These are phyloP conservation scores for Chloroceryle amazona DNA, from an alignment of 2,797 vertebrate species.

Conservation along the genomic window DNA sequence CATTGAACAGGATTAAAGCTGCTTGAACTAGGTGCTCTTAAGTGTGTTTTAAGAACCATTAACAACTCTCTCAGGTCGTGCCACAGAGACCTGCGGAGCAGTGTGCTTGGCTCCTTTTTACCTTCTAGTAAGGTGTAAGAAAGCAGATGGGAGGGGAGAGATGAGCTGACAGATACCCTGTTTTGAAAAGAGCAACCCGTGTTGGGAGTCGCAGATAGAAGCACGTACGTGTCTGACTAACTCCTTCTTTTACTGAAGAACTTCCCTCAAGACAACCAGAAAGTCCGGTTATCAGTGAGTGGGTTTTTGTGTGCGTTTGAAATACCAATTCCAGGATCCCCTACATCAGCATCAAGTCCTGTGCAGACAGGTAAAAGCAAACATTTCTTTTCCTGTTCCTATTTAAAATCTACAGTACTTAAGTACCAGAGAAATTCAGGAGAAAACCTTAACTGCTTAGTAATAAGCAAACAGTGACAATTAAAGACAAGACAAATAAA, in stretches of 20 bases:
- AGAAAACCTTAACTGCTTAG: rapidly evolving
- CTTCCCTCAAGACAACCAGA: conserved; percentile 98
- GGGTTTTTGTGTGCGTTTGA: conserved; percentile 97
- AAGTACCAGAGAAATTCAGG: neutral
- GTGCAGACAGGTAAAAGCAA: conserved; percentile 87
- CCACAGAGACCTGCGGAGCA: neutral
- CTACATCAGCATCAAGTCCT: conserved; percentile 88
- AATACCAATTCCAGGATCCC: conserved; percentile 93
- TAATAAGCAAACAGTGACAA: neutral
- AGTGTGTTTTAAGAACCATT: neutral
- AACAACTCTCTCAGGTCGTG: neutral
- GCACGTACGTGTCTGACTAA: neutral
- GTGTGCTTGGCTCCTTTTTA: neutral
- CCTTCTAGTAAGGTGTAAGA: neutral
- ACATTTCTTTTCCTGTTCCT: neutral
- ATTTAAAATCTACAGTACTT: rapidly evolving
- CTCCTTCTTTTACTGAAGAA: conserved; percentile 80
- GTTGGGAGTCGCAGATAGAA: neutral
- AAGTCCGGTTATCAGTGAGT: conserved; percentile 93
- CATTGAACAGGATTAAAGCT: neutral
- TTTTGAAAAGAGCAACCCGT: neutral
- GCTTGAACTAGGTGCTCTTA: neutral
- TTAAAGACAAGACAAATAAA: neutral
- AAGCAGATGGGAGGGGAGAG: neutral
- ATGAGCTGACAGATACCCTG: neutral